Conservation (phyloP, 2,888 invertebrate genomes). For the Ochropacha duplaris region DNA sequence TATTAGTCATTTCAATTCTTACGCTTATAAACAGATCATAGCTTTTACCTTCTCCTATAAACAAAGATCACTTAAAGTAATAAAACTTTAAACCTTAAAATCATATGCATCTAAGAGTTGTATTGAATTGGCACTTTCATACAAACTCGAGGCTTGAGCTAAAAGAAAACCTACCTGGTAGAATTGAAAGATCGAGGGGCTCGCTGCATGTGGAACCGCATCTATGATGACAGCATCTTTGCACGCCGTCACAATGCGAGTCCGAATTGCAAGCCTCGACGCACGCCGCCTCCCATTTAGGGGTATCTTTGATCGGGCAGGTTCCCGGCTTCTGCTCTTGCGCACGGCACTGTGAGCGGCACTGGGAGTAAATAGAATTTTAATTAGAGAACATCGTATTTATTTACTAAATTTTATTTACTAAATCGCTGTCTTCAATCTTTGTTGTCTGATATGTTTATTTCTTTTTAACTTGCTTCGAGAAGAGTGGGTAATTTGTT, state of each 20-base stretch:
- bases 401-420: not conserved
- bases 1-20: not conserved
- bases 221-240: slow-evolving; percentile 86
- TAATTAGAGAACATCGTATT: not conserved
- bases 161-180: slow-evolving; percentile 70
- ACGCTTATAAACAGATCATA: no score
- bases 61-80: no score
- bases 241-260: slow-evolving; percentile 86
- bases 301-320: slow-evolving; percentile 63
- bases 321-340: slow-evolving; percentile 75
- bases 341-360: slow-evolving; percentile 81
- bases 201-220: slow-evolving; percentile 88
- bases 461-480: not conserved
- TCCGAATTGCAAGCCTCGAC: slow-evolving; percentile 85
- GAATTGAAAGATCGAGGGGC: slow-evolving; percentile 81
- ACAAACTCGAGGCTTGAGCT: no score
- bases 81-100: no score
- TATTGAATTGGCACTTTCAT: no score
- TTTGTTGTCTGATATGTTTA: not conserved
- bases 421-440: not conserved
- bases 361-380: slow-evolving; percentile 60
- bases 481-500: no score
- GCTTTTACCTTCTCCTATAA: no score
- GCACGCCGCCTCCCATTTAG: slow-evolving; percentile 84
- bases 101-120: no score